Evolutionary conservation across 2,888 invertebrate species (phyloP).

Genomic region (Drosophila percnosoma): DNA sequence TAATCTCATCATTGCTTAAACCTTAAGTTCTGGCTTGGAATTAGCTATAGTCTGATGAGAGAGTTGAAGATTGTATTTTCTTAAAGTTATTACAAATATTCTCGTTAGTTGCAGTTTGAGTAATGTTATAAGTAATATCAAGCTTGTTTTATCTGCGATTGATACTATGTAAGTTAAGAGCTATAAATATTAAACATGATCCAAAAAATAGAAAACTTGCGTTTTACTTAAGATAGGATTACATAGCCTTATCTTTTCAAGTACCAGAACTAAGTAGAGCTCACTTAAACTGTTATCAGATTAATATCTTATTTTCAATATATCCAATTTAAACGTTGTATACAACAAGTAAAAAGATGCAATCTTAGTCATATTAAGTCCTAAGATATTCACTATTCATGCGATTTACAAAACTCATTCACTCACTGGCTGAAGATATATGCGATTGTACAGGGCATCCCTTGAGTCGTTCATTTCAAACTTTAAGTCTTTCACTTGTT

Average conservation of each 20-base stretch:
- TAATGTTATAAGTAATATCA: background rate
- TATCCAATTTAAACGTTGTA: background rate
- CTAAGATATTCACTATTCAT: background rate
- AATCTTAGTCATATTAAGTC: background rate
- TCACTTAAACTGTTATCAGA: fast-evolving
- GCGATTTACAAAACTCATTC: background rate
- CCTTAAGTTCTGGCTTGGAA: background rate
- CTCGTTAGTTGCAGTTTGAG: no score
- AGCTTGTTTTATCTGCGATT: fast-evolving
- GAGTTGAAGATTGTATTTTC: no score
- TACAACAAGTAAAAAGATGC: background rate
- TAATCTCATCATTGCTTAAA: background rate
- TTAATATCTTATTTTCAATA: background rate
- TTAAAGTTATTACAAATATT: no score
- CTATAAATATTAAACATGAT: background rate
- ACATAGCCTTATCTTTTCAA: background rate
- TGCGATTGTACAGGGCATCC: background rate
- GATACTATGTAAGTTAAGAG: background rate
- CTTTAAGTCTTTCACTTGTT: background rate
- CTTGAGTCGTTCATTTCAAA: background rate
- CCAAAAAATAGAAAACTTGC: background rate
- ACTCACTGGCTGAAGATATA: background rate
- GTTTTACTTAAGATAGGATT: background rate
- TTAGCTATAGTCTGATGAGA: no score
- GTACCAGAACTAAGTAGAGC: fast-evolving